Evolutionary conservation across 2,797 vertebrate genomes (phyloP), one percentile per base, ranked within the genome.

Genomic region (Cuniculus paca): DNA sequence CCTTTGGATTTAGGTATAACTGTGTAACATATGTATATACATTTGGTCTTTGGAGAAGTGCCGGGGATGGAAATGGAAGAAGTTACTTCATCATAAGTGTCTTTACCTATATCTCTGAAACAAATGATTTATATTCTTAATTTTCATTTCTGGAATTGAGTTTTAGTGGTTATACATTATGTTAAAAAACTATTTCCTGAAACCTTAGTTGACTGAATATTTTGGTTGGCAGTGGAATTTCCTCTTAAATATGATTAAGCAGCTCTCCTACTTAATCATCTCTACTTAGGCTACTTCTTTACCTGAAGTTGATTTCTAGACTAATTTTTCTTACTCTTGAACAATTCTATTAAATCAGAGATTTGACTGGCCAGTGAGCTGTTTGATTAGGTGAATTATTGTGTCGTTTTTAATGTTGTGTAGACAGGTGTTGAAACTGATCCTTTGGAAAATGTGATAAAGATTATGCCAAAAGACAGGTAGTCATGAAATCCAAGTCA

Each of bases 301-400:
- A 61, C 36, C 61, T 45, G 2, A 82, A 68, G 68, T 50, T 86
- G 36, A 16, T 34, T 82, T 91, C 16, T 86, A 56, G 39, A 31
- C 7, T 56, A 8, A 20, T 22, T 6, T 19, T 91, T 80, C 12
- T 95, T 28, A 93, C 20, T 70, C 10, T 61, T 80, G 12, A 26
- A 61, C 26, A 88, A 2, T 86, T 52, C 39, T 11, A 54, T 65
- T n/a, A 86, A 50, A 75, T 45, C 6, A 48, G 26, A 74, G 72
- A 36, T 90, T 88, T 92, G 28, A 80, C 7, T 31, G 81, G 4
- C 28, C 80, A 39, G n/a, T 6, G 0, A 93, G 31, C n/a, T 61
- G 6, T 79, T 94, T 84, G 58, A 88, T 31, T 82, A 86, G 89
- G 70, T 87, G 68, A 89, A 80, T 36, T 8, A 39, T n/a, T 82